Evolutionary conservation across 2,888 invertebrate genomes (phyloP).

Genomic region (Alsophila aescularia): DNA sequence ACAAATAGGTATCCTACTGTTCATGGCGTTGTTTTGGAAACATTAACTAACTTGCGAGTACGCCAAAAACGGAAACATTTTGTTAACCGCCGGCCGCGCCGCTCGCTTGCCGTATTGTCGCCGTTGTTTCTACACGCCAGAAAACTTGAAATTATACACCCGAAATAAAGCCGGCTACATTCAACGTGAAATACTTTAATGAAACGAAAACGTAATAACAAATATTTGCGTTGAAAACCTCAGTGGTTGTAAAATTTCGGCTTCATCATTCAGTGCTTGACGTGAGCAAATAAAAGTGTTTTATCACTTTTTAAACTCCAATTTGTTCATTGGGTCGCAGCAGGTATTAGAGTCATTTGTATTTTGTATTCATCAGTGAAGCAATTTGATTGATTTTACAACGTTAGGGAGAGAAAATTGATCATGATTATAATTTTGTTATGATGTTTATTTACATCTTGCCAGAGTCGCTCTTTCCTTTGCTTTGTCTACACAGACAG

Average conservation of each 20-base stretch:
- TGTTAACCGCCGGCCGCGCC: conserved; percentile 56
- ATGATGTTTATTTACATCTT: too few relatives aligned
- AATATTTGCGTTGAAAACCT: conserved; percentile 61
- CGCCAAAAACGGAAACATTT: conserved; percentile 81
- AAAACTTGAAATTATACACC: conserved; percentile 52
- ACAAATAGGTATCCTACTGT: conserved; percentile 62
- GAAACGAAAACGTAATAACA: conserved; percentile 48
- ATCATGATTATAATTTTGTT: too few relatives aligned
- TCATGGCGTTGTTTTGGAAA: conserved; percentile 74
- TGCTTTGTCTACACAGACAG: too few relatives aligned
- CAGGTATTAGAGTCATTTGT: conserved; percentile 45
- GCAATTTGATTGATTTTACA: too few relatives aligned
- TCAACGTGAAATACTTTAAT: conserved; percentile 54
- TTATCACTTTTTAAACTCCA: conserved; percentile 55
- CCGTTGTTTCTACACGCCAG: conserved; percentile 61
- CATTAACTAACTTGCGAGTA: conserved; percentile 81
- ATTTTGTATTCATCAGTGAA: conserved; percentile 29
- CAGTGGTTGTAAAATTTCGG: conserved; percentile 58
- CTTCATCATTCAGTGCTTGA: conserved; percentile 57
- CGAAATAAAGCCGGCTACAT: conserved; percentile 33
- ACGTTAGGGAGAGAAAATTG: too few relatives aligned
- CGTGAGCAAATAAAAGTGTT: conserved; percentile 61
- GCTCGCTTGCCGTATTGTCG: conserved; percentile 65
- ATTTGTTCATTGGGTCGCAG: conserved; percentile 50
- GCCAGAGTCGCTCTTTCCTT: too few relatives aligned